phyloP scores from a whole-genome alignment of 2,113 vertebrate genomes.

The Oreochromis aureus region DNA sequence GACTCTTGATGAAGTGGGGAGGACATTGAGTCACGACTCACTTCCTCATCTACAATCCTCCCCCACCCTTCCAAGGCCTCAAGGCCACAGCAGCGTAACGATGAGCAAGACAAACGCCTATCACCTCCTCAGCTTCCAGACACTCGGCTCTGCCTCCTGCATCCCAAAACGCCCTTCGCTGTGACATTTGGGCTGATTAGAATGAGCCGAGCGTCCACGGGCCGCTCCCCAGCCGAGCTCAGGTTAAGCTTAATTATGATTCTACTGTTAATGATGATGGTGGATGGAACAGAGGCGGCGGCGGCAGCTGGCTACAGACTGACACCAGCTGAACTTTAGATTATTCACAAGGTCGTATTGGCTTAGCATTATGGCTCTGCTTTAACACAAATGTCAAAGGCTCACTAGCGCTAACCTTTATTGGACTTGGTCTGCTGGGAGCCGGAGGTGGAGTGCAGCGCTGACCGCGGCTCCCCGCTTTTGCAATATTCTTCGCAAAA shows the following conservation, averaged over 20 bases:
- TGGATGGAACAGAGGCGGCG: background rate
- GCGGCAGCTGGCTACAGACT: slow-evolving; percentile 22
- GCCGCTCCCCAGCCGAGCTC: background rate
- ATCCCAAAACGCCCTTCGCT: background rate
- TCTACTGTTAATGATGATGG: slow-evolving; percentile 27
- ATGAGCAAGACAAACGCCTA: background rate
- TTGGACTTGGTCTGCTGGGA: slow-evolving; percentile 6
- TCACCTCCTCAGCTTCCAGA: background rate
- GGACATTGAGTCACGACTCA: background rate
- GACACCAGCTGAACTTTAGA: slow-evolving; percentile 39
- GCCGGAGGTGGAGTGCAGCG: slow-evolving; percentile 5
- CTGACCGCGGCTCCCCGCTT: background rate
- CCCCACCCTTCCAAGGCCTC: background rate
- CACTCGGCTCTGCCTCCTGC: background rate
- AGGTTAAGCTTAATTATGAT: slow-evolving; percentile 32
- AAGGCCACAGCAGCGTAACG: background rate
- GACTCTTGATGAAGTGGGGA: background rate
- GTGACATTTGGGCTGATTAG: slow-evolving; percentile 28
- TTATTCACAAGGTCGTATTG: slow-evolving; percentile 28
- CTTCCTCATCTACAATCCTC: background rate
- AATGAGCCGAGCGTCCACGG: background rate
- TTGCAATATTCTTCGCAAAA: background rate
- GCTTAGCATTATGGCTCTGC: background rate
- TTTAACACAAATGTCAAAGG: slow-evolving; percentile 30
- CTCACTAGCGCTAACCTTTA: slow-evolving; percentile 26